phyloP scores from a whole-genome alignment of 2,797 vertebrate genomes.

The Coregonus ussuriensis region DNA sequence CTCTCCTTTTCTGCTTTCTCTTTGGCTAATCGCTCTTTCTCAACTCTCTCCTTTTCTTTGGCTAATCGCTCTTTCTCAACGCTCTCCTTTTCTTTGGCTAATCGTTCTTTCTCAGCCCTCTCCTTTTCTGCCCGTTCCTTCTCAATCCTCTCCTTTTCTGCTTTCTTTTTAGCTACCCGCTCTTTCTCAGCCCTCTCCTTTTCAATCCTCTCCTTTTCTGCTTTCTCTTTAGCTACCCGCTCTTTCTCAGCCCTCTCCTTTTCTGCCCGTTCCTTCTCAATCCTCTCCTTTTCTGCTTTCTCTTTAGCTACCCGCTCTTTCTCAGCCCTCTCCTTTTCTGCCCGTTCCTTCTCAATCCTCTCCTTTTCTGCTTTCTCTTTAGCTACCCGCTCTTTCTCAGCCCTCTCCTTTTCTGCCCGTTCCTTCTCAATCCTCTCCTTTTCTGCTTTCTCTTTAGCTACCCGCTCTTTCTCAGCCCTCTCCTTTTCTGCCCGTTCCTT shows the following conservation, averaged over 20 bases:
- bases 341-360: background rate
- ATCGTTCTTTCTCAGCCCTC: too few species aligned
- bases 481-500: constrained; percentile 10
- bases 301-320: constrained; percentile 6
- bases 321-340: background rate
- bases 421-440: constrained; percentile 14
- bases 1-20: constrained; percentile 11
- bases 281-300: constrained; percentile 8
- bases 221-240: constrained; percentile 1
- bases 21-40: background rate
- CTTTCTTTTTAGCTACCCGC: background rate
- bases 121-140: constrained; percentile 1
- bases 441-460: constrained; percentile 20
- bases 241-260: constrained; percentile 50
- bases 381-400: rapidly evolving
- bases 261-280: constrained; percentile 8
- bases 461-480: constrained; percentile 13
- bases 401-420: background rate
- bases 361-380: constrained; percentile 25
- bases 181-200: constrained; percentile 22
- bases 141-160: background rate
- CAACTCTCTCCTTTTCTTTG: constrained; percentile 13
- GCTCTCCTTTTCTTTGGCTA: constrained; percentile 22
- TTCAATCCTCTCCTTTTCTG: background rate
- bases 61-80: background rate